These are phyloP conservation scores for Chloroclysta siterata DNA, from an alignment of 2,888 invertebrate species.

Conservation along the genomic window DNA sequence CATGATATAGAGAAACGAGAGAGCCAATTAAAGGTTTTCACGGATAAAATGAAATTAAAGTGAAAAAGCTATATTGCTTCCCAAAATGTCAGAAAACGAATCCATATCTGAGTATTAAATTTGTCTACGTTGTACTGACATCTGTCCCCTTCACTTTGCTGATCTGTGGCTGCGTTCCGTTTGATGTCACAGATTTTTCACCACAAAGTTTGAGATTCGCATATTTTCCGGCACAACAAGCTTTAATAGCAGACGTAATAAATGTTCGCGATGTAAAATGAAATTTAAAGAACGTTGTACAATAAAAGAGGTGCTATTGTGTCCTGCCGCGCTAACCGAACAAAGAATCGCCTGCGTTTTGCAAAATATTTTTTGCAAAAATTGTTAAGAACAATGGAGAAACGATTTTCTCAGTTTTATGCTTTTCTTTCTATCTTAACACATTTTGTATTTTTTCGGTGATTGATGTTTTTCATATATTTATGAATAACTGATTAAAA, in stretches of 20 bases:
- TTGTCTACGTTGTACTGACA: too few species aligned
- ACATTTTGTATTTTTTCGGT: not conserved
- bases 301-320: slow-evolving; percentile 32
- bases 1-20: too few species aligned
- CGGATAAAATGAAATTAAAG: too few species aligned
- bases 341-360: slow-evolving; percentile 2
- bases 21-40: too few species aligned
- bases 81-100: too few species aligned
- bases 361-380: not conserved
- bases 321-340: not conserved
- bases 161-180: slow-evolving; percentile 30
- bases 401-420: not conserved
- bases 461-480: not conserved
- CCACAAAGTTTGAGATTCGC: slow-evolving; percentile 40
- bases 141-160: not conserved
- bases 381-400: not conserved
- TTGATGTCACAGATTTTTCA: slow-evolving; percentile 55
- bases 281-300: slow-evolving; percentile 43
- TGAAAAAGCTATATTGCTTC: too few species aligned
- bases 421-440: not conserved
- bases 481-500: too few species aligned
- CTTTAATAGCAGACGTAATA: slow-evolving; percentile 58
- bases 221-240: slow-evolving; percentile 54
- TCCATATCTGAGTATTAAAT: too few species aligned
- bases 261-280: slow-evolving; percentile 57